phyloP scores from a whole-genome alignment of 2,888 invertebrate genomes.

The Apoderus coryli region DNA sequence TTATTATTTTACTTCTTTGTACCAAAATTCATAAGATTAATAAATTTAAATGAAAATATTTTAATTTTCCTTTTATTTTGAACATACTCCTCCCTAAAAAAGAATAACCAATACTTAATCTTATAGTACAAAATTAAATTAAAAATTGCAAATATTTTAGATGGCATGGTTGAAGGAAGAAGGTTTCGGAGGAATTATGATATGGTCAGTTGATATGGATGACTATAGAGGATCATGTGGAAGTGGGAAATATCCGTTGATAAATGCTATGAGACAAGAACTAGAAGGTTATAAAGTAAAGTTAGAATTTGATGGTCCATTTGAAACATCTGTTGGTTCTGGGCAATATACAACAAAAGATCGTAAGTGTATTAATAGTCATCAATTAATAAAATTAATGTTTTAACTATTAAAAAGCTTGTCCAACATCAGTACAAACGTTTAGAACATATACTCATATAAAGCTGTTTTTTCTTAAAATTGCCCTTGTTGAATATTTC shows the following conservation, averaged over 20 bases:
- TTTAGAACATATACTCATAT: too few relatives aligned
- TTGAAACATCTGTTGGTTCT: constrained; percentile 52
- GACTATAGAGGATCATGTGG: constrained; percentile 87
- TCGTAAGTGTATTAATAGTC: constrained; percentile 60
- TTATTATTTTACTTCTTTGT: too few relatives aligned
- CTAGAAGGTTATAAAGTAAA: constrained; percentile 68
- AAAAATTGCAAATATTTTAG: constrained; percentile 33
- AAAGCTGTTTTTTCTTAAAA: too few relatives aligned
- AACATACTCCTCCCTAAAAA: too few relatives aligned
- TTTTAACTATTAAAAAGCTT: too few relatives aligned
- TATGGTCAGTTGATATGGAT: constrained; percentile 95
- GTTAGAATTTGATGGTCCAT: constrained; percentile 75
- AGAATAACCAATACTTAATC: too few relatives aligned
- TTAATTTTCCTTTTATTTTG: too few relatives aligned
- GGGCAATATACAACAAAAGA: constrained; percentile 79
- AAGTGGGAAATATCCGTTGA: constrained; percentile 77
- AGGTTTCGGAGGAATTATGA: constrained; percentile 92
- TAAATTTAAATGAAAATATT: too few relatives aligned
- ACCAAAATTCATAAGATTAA: too few relatives aligned
- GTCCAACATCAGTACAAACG: too few relatives aligned
- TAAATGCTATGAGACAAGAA: constrained; percentile 76
- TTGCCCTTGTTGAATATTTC: too few relatives aligned
- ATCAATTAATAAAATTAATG: constrained; percentile 1
- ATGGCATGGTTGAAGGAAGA: constrained; percentile 89
- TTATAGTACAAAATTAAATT: constrained; percentile 55